Evolutionary conservation across 2,888 invertebrate genomes (phyloP).

Genomic region (Stegophylla sp.): DNA sequence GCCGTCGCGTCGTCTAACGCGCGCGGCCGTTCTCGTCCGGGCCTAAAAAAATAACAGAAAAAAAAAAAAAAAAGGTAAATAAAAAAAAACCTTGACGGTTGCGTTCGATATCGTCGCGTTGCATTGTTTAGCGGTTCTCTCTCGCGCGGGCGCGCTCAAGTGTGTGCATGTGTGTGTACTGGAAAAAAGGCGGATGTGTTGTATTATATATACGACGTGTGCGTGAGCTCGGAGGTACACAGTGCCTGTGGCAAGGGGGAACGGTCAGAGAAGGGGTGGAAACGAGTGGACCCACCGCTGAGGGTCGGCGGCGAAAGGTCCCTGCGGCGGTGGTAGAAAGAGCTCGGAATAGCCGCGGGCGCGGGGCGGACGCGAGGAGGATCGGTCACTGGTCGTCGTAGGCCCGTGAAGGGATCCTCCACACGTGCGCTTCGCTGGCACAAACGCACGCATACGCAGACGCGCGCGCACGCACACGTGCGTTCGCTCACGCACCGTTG

Average conservation of each 20-base stretch:
- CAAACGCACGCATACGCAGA: not conserved
- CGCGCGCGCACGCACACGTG: not conserved
- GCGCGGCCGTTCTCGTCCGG: conserved; percentile 22
- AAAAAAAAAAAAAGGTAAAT: not conserved
- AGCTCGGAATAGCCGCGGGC: not conserved
- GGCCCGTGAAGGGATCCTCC: not conserved
- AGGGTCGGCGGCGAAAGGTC: not conserved
- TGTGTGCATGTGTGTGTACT: not conserved
- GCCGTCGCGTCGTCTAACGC: conserved; percentile 33
- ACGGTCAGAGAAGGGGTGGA: not conserved
- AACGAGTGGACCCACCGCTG: not conserved
- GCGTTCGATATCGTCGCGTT: conserved; percentile 46
- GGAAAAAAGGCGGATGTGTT: conserved; percentile 19
- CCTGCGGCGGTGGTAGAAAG: not conserved
- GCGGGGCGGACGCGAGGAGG: not conserved
- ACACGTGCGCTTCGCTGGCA: not conserved
- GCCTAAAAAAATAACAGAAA: conserved; percentile 20
- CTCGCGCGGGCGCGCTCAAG: not conserved
- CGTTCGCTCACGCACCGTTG: not conserved
- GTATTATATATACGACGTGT: not conserved
- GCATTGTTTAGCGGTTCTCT: conserved; percentile 30
- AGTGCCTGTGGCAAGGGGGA: not conserved
- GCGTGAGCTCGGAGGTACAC: not conserved
- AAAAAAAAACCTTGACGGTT: conserved; percentile 7
- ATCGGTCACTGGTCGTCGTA: not conserved